phyloP scores from a whole-genome alignment of 1,140 invertebrate species.

The Trialeurodes vaporariorum region DNA sequence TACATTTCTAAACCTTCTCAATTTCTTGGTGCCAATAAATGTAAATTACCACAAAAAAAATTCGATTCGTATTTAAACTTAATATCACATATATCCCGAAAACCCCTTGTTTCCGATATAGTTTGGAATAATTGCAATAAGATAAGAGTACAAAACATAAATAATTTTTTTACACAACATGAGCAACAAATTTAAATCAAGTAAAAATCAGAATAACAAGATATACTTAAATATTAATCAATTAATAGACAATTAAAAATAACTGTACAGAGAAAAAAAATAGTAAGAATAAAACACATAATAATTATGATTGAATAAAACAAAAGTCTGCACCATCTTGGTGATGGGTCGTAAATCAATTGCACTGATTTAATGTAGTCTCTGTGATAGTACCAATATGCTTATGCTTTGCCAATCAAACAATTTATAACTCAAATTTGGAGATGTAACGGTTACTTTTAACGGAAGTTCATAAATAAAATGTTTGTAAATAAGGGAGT shows the following conservation, averaged over 20 bases:
- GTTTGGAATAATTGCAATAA: neutral
- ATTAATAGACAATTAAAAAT: constrained; percentile 1
- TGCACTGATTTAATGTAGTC: too few relatives aligned
- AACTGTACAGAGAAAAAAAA: neutral
- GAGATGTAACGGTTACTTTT: too few relatives aligned
- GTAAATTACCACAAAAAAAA: too few relatives aligned
- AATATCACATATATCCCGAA: neutral
- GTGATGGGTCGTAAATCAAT: too few relatives aligned
- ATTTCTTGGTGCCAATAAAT: too few relatives aligned
- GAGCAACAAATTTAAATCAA: neutral
- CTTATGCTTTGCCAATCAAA: too few relatives aligned
- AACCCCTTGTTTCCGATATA: neutral
- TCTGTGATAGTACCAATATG: too few relatives aligned
- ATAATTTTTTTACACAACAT: neutral
- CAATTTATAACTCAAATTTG: too few relatives aligned
- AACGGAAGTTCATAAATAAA: too few relatives aligned
- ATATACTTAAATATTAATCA: neutral
- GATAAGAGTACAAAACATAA: neutral
- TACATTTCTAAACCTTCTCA: too few relatives aligned
- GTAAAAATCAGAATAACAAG: neutral
- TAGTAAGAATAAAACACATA: neutral
- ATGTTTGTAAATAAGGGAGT: too few relatives aligned
- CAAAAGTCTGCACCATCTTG: too few relatives aligned
- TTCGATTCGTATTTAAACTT: neutral
- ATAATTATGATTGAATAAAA: neutral